Conservation (phyloP, 1,140 invertebrate genomes). For the Bicyclus anynana region DNA sequence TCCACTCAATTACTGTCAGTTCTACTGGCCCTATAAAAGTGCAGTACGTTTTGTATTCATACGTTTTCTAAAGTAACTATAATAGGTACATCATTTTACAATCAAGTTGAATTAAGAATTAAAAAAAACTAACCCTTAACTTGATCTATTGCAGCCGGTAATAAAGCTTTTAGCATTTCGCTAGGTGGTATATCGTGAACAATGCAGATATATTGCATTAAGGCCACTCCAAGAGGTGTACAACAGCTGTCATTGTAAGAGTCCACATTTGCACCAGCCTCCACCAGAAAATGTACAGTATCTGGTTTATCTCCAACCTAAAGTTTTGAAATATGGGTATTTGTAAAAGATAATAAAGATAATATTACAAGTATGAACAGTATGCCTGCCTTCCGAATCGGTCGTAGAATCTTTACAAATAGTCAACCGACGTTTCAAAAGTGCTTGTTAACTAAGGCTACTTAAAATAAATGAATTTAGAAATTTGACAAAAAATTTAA, state of each 20-base stretch:
- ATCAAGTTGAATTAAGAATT: background rate
- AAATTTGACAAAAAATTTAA: too few relatives aligned
- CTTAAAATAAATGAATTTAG: too few relatives aligned
- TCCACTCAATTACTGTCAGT: slow-evolving; percentile 41
- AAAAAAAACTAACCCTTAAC: slow-evolving; percentile 27
- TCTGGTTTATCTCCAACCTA: slow-evolving; percentile 54
- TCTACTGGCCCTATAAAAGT: too few relatives aligned
- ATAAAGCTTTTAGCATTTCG: slow-evolving; percentile 52
- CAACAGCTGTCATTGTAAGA: slow-evolving; percentile 73
- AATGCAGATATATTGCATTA: slow-evolving; percentile 59
- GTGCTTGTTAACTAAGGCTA: too few relatives aligned
- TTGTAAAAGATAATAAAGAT: too few relatives aligned
- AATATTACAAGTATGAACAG: too few relatives aligned
- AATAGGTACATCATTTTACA: background rate
- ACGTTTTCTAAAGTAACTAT: too few relatives aligned
- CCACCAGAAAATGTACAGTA: slow-evolving; percentile 57
- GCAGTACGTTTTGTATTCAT: too few relatives aligned
- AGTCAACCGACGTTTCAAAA: too few relatives aligned
- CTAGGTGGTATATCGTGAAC: slow-evolving; percentile 49
- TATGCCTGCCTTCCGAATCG: too few relatives aligned
- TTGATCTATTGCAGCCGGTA: slow-evolving; percentile 40
- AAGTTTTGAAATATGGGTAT: slow-evolving; percentile 10
- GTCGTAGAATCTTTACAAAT: too few relatives aligned
- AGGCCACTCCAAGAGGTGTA: slow-evolving; percentile 65
- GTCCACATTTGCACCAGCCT: slow-evolving; percentile 71